Base-by-base conservation (phyloP, 92 coral and sea anemone species). In the Ricordea florida region DNA sequence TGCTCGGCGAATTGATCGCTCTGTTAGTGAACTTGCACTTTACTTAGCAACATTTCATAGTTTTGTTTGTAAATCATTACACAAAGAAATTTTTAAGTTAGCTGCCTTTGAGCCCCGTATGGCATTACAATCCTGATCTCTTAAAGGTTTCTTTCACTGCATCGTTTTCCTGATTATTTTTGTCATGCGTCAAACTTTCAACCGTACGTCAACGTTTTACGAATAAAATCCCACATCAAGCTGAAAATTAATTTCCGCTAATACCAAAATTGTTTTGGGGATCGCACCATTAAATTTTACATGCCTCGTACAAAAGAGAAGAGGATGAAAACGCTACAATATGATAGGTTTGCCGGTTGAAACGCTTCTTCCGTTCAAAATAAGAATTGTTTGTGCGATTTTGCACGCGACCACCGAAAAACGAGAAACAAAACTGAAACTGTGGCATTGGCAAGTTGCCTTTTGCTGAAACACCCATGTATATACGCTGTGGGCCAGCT, bases 11-110 rank as follows among this genome's bases (percentile, higher is more conserved):
- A 25, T 21, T 36, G n/a, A n/a, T 69, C 38, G 6, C 31, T 50
- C 45, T 27, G 76, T 53, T 53, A 10, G 74, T 49, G 15, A 34
- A 33, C 27, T 26, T 46, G 45, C 58, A 22, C 44, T 21, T 14
- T 52, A 33, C 79, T 20, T 40, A 31, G 79, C 79, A 72, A 58
- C 79, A 72, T 72, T 72, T 72, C 22, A 27, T 55, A 10, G 18
- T 43, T 21, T 30, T 41, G 34, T 57, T 59, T 58, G 21, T 30
- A 35, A 40, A 46, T 30, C 79, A 72, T 43, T 30, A 59, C 46
- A 43, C 40, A 38, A 28, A 3, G 13, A 30, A 41, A n/a, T 6
- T 5, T 36, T 20, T 25, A 5, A n/a, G 52, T 15, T 26, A 21
- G 17, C 36, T 10, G 29, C 20, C 13, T 38, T 37, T 25, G 51